Evolutionary conservation across 2,888 invertebrate species (phyloP).

Genomic region (Drosophila picticornis): DNA sequence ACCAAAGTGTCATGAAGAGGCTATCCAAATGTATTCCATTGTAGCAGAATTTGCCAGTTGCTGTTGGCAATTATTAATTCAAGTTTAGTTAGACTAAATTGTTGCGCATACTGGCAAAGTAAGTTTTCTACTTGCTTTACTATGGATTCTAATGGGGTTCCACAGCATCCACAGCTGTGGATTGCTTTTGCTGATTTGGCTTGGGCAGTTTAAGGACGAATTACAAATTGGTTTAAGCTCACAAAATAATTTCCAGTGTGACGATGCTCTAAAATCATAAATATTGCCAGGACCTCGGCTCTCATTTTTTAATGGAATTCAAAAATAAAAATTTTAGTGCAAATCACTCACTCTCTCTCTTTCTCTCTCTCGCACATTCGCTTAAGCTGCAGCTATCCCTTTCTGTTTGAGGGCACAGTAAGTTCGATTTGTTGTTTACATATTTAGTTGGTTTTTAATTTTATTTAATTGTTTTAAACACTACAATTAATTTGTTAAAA

Average conservation of each 20-base stretch:
- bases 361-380: not conserved
- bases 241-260: not conserved
- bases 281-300: not conserved
- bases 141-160: too few species aligned
- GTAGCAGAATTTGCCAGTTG: not conserved
- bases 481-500: conserved; percentile 75
- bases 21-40: not conserved
- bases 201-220: too few species aligned
- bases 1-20: not conserved
- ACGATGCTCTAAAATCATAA: not conserved
- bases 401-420: conserved; percentile 9
- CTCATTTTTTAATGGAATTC: not conserved
- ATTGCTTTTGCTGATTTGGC: too few species aligned
- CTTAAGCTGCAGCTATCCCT: conserved; percentile 4
- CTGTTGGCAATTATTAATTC: not conserved
- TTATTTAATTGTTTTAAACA: conserved; percentile 66
- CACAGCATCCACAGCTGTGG: too few species aligned
- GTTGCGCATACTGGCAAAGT: too few species aligned
- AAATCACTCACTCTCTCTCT: not conserved
- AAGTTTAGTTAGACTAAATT: too few species aligned
- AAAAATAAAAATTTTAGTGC: not conserved
- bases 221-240: too few species aligned
- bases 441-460: conserved; percentile 42
- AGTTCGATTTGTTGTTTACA: conserved; percentile 24
- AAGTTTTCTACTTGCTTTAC: too few species aligned